Percentiles rank a stretch among this genome's conserved stretches.
Conservation (phyloP, 2,113 vertebrate genomes). For the Tachuris rubrigastra region DNA sequence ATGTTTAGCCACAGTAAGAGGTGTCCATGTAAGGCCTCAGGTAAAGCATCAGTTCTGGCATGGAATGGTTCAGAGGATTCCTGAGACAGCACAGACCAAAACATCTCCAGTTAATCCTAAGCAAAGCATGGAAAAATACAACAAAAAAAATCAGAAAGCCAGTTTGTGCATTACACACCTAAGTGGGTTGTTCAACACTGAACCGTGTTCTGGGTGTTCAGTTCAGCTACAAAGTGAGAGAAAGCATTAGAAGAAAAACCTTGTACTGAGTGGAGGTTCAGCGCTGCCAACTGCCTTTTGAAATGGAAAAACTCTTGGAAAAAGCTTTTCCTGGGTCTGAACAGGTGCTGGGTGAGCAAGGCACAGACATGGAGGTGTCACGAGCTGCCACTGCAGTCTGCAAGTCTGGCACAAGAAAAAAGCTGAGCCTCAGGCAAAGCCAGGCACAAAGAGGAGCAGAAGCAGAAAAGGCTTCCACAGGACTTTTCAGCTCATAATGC, state of each 20-base stretch:
- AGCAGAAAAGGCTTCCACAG: neutral
- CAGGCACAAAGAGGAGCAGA: neutral
- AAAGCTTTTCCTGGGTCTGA: neutral
- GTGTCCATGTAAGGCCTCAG: accelerated
- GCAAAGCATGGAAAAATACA: neutral
- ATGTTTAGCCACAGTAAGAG: neutral
- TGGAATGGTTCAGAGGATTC: neutral
- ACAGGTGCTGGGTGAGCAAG: neutral
- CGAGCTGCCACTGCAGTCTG: neutral
- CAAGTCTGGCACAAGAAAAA: neutral
- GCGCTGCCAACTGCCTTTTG: accelerated
- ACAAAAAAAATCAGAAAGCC: neutral
- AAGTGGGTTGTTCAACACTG: neutral
- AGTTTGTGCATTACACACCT: neutral
- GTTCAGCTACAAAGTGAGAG: neutral
- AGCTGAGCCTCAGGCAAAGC: neutral
- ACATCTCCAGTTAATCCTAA: neutral
- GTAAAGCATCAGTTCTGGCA: neutral
- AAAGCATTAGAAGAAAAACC: neutral
- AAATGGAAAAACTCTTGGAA: neutral
- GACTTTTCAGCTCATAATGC: neutral
- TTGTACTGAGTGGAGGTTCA: neutral
- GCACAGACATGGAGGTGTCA: neutral
- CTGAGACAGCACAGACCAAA: neutral
- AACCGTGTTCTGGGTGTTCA: neutral